Evolutionary conservation across 2,797 vertebrate species (phyloP).

Genomic region (Phrynocephalus vlangalii): DNA sequence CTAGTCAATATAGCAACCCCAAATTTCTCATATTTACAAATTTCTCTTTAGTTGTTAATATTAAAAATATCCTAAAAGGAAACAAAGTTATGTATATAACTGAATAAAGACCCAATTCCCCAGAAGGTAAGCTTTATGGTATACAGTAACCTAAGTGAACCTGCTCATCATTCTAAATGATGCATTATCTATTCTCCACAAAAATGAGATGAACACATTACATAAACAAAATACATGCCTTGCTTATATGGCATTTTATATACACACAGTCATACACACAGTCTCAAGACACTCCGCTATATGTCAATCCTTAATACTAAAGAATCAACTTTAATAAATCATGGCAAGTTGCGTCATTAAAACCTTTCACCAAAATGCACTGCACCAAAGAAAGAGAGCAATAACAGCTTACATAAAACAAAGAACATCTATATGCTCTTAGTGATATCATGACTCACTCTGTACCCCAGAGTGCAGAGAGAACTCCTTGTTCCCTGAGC

Average conservation of each 20-base stretch:
- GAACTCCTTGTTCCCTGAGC: no score
- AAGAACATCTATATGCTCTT: constrained; percentile 50
- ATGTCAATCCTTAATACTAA: not conserved
- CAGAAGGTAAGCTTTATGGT: not conserved
- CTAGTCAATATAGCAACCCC: constrained; percentile 55
- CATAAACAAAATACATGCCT: not conserved
- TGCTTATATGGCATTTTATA: not conserved
- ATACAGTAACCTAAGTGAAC: not conserved
- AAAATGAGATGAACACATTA: not conserved
- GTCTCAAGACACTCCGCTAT: not conserved
- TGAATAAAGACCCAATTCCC: constrained; percentile 4
- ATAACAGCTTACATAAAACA: constrained; percentile 45
- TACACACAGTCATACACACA: not conserved
- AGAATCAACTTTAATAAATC: constrained; percentile 17
- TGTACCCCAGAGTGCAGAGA: no score
- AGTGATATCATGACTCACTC: no score
- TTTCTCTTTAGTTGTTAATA: constrained; percentile 28
- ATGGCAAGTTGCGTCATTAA: constrained; percentile 37
- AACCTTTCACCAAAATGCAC: constrained; percentile 23
- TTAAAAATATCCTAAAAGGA: constrained; percentile 29
- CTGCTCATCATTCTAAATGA: not conserved
- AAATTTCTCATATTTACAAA: constrained; percentile 55
- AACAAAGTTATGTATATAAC: constrained; percentile 48
- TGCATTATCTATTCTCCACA: not conserved
- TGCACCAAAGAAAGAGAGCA: constrained; percentile 64